phyloP scores from a whole-genome alignment of 2,888 invertebrate genomes.

The Sinopyrophorus schimmeli region DNA sequence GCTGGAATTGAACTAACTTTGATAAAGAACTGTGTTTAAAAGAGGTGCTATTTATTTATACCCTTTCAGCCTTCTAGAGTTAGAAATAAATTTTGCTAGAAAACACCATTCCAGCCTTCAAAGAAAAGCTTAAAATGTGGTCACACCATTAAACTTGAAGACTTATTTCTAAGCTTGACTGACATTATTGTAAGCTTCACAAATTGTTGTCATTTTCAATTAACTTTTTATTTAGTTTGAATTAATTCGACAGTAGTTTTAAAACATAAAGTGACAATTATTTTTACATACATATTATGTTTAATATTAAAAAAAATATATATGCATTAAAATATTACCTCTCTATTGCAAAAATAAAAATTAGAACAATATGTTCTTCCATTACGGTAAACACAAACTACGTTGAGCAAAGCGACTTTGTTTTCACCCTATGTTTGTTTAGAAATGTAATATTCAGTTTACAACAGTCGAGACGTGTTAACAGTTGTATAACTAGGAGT shows the following conservation, averaged over 20 bases:
- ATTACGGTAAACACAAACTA: conserved; percentile 8
- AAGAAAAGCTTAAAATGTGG: conserved; percentile 26
- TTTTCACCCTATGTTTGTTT: conserved; percentile 20
- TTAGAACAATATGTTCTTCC: conserved; percentile 13
- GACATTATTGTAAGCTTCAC: conserved; percentile 35
- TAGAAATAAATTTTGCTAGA: conserved; percentile 13
- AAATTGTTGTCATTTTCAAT: conserved; percentile 41
- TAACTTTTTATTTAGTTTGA: conserved; percentile 38
- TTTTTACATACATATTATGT: too few relatives aligned
- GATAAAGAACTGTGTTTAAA: too few relatives aligned
- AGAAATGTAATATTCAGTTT: conserved; percentile 17
- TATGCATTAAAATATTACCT: too few relatives aligned
- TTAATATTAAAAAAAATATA: too few relatives aligned
- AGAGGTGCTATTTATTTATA: conserved; percentile 16
- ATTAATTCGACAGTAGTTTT: too few relatives aligned
- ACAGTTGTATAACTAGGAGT: conserved; percentile 19
- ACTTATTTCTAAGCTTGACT: conserved; percentile 36
- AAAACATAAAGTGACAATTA: too few relatives aligned
- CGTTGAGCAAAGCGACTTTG: conserved; percentile 13
- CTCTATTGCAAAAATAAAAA: too few relatives aligned
- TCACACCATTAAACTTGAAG: conserved; percentile 41
- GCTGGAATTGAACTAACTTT: too few relatives aligned
- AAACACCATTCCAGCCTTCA: conserved; percentile 11
- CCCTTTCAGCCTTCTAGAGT: conserved; percentile 10
- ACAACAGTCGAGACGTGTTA: conserved; percentile 20